These are phyloP conservation scores for Alauda arvensis DNA, from an alignment of 2,797 vertebrate species.

Conservation along the genomic window DNA sequence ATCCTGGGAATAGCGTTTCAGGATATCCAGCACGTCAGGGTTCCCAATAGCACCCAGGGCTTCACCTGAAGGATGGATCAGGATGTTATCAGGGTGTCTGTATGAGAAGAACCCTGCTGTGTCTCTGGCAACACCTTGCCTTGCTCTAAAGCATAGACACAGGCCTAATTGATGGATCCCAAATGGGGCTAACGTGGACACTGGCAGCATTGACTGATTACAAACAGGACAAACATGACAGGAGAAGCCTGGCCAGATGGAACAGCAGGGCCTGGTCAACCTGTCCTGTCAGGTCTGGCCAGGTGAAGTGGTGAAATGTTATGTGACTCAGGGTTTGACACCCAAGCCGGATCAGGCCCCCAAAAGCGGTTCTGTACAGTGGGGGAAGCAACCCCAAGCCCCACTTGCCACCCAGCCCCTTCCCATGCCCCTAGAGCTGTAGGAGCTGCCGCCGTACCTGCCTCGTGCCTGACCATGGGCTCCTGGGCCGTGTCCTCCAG, in stretches of 20 bases:
- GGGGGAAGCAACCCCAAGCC: background rate
- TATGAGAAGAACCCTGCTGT: rapidly evolving
- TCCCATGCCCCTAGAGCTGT: rapidly evolving
- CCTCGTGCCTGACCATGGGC: constrained; percentile 94
- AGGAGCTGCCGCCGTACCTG: constrained; percentile 70
- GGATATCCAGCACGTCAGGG: constrained; percentile 79
- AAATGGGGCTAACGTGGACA: background rate
- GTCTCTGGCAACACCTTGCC: background rate
- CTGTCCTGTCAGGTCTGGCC: background rate
- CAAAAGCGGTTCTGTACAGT: rapidly evolving
- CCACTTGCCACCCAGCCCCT: background rate
- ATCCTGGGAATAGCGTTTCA: constrained; percentile 82
- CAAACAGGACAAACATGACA: rapidly evolving
- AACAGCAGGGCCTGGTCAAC: background rate
- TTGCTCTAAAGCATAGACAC: background rate
- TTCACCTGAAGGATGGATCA: constrained; percentile 74
- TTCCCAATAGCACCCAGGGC: constrained; percentile 92
- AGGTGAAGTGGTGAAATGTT: background rate
- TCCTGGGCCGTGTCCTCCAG: constrained; percentile 83
- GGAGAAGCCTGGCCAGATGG: background rate
- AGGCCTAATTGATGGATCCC: rapidly evolving
- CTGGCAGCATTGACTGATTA: rapidly evolving
- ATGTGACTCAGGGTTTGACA: rapidly evolving
- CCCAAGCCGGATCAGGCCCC: rapidly evolving
- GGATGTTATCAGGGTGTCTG: background rate